Percentiles rank a stretch among this genome's conserved stretches.
These are phyloP conservation scores for Lithodes maja DNA, from an alignment of 2,888 invertebrate genomes.

Conservation along the genomic window DNA sequence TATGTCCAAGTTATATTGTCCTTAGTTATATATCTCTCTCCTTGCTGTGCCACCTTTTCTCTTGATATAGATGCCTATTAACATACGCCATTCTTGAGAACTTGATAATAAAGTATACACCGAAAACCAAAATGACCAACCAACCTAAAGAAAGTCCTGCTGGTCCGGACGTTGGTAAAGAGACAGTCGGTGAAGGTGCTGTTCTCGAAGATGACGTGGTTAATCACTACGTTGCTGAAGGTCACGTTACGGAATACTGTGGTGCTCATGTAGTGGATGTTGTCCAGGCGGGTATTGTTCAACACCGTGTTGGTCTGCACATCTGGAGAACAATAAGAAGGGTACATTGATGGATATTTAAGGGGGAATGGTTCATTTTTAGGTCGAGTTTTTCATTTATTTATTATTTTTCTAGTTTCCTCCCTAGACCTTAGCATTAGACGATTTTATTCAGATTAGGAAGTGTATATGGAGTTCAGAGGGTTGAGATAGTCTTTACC, in stretches of 20 bases:
- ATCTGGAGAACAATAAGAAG: not conserved
- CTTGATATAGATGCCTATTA: not conserved
- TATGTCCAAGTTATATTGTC: too few species aligned
- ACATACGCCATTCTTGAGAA: not conserved
- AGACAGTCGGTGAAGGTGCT: slow-evolving; percentile 83
- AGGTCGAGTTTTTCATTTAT: too few species aligned
- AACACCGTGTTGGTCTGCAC: slow-evolving; percentile 44
- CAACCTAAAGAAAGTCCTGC: slow-evolving; percentile 79
- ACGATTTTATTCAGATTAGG: too few species aligned
- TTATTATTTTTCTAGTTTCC: too few species aligned
- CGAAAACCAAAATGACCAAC: not conserved
- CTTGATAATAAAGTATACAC: not conserved
- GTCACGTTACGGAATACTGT: slow-evolving; percentile 80
- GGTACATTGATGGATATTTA: too few species aligned
- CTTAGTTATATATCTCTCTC: too few species aligned
- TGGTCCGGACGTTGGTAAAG: slow-evolving; percentile 83
- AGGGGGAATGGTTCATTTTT: too few species aligned
- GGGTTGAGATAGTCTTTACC: too few species aligned
- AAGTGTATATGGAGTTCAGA: too few species aligned
- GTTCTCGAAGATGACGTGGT: slow-evolving; percentile 83
- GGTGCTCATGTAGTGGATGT: slow-evolving; percentile 80
- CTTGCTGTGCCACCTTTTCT: too few species aligned
- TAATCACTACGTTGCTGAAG: slow-evolving; percentile 81
- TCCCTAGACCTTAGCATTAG: too few species aligned
- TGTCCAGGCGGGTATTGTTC: slow-evolving; percentile 77